A percentile compares a stretch with the other conserved stretches of the same genome.
phyloP scores from a whole-genome alignment of 2,797 vertebrate genomes.

The Falco concolor region DNA sequence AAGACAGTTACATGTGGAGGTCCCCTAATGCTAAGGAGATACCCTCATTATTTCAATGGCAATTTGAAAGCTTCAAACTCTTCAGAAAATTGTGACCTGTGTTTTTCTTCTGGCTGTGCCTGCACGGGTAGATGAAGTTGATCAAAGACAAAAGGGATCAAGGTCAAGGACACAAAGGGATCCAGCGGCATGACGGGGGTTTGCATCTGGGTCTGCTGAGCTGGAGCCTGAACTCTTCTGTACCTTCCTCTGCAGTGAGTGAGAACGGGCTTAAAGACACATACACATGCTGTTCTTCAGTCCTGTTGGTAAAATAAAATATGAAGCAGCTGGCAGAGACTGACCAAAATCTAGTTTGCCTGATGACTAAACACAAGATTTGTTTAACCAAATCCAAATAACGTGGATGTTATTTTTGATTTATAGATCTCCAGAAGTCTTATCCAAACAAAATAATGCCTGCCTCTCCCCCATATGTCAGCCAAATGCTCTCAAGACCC shows the following conservation, averaged over 20 bases:
- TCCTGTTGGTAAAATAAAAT: not conserved
- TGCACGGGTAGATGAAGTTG: not conserved
- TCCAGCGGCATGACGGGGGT: not conserved
- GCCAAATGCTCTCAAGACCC: not conserved
- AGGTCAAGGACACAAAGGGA: not conserved
- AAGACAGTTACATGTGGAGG: fast-evolving
- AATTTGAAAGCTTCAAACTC: not conserved
- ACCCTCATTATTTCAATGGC: not conserved
- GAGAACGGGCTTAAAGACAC: not conserved
- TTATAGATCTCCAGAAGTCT: not conserved
- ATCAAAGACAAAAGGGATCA: not conserved
- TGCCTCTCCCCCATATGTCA: not conserved
- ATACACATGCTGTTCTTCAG: not conserved
- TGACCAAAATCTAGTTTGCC: not conserved
- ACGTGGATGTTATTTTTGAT: not conserved
- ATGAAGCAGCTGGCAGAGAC: not conserved
- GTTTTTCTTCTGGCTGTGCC: not conserved
- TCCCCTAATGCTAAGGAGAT: fast-evolving
- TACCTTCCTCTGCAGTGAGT: not conserved
- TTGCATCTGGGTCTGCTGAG: not conserved
- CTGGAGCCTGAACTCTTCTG: not conserved
- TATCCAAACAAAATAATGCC: not conserved
- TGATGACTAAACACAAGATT: not conserved
- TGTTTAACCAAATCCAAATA: not conserved
- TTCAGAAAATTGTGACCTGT: not conserved